These are phyloP conservation scores for Sarcophaga bullata DNA, from an alignment of 1,140 invertebrate genomes.

Conservation along the genomic window DNA sequence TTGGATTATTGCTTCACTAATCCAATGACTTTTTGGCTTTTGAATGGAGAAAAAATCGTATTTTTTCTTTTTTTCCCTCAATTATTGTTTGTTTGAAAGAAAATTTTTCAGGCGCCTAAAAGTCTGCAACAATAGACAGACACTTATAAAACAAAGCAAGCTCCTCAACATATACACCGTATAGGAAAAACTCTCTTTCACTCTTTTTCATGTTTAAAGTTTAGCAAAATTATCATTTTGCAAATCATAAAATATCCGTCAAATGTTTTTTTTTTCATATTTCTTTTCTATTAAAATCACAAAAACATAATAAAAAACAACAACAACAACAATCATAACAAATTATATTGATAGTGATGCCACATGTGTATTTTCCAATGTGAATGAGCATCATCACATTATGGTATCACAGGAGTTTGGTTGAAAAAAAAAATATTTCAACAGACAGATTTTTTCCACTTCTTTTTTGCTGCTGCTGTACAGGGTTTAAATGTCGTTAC, in stretches of 20 bases:
- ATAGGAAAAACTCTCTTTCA: too few relatives aligned
- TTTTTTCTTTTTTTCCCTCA: too few relatives aligned
- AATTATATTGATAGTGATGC: background rate
- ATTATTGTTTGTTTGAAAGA: background rate
- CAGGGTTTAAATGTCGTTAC: background rate
- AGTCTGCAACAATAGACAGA: background rate
- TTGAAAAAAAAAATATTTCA: background rate
- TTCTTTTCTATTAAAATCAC: background rate
- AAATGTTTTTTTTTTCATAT: background rate
- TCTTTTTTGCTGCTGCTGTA: background rate
- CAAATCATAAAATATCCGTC: background rate
- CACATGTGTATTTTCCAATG: slow-evolving; percentile 10
- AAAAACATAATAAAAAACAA: too few relatives aligned
- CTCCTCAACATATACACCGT: background rate
- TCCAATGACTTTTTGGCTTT: slow-evolving; percentile 17
- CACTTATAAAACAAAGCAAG: background rate
- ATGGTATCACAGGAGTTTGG: background rate
- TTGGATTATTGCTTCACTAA: background rate
- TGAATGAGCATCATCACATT: background rate
- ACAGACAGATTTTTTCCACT: background rate
- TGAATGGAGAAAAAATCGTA: background rate
- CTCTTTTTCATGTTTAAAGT: too few relatives aligned
- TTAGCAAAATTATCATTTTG: too few relatives aligned
- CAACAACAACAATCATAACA: background rate
- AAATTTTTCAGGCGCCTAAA: background rate